Conservation (phyloP, 30 jellyfish, hydroid and myxozoan genomes). For the Aurelia aurita complex sp. Pacific region DNA sequence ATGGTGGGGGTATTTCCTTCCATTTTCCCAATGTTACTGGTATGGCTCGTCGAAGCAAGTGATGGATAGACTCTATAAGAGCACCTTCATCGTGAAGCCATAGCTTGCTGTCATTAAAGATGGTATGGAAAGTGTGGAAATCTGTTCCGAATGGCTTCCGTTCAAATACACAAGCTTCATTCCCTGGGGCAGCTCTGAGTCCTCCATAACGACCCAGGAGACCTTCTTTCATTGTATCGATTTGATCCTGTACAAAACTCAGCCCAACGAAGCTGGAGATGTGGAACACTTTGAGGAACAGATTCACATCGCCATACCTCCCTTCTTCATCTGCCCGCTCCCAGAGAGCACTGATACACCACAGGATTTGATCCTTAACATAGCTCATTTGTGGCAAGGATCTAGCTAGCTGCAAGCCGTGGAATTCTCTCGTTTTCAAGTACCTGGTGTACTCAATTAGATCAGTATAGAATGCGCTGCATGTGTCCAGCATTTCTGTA, state of each 20-base stretch:
- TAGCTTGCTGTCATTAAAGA: slow-evolving; percentile 30
- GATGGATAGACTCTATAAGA: slow-evolving; percentile 23
- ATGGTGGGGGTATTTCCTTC: slow-evolving; percentile 7
- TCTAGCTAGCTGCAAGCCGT: slow-evolving; percentile 39
- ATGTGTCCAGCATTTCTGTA: slow-evolving; percentile 5
- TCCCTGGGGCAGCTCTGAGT: not conserved
- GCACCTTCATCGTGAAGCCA: slow-evolving; percentile 50
- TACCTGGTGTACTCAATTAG: slow-evolving; percentile 16
- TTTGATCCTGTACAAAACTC: slow-evolving; percentile 14
- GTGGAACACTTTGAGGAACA: slow-evolving; percentile 34
- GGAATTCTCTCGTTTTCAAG: not conserved
- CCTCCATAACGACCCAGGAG: slow-evolving; percentile 5
- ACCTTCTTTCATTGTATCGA: slow-evolving; percentile 20
- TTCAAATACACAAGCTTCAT: slow-evolving; percentile 19
- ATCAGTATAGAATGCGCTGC: slow-evolving; percentile 43
- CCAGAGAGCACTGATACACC: slow-evolving; percentile 39
- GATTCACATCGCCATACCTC: slow-evolving; percentile 30
- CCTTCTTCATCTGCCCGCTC: slow-evolving; percentile 23
- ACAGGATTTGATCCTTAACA: slow-evolving; percentile 51
- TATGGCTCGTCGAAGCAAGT: slow-evolving; percentile 35
- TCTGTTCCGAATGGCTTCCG: too few species aligned
- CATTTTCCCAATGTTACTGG: not conserved
- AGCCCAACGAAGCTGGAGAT: slow-evolving; percentile 24
- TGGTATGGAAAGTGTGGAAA: slow-evolving; percentile 32
- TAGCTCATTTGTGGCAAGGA: slow-evolving; percentile 49